Conservation (phyloP, 1,140 invertebrate species). For the Trypoxylus dichotomus region DNA sequence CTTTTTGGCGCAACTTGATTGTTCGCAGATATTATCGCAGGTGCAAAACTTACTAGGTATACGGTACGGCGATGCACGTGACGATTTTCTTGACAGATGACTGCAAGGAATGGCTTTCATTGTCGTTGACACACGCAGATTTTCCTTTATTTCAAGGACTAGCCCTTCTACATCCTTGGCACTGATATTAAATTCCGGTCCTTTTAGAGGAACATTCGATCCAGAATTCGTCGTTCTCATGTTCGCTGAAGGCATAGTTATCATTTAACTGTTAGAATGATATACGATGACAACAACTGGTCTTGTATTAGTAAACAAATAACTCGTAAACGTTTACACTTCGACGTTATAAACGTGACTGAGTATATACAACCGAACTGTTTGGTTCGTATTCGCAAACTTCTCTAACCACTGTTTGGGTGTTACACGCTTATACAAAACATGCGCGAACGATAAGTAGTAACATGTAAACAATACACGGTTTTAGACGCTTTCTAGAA, state of each 20-base stretch:
- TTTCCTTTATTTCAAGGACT: constrained; percentile 71
- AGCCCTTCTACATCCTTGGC: constrained; percentile 62
- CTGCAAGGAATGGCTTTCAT: constrained; percentile 48
- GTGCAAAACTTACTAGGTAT: constrained; percentile 55
- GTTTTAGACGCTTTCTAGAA: constrained; percentile 26
- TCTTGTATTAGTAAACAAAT: constrained; percentile 28
- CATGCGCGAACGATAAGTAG: constrained; percentile 45
- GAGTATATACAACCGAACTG: background rate
- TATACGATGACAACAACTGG: background rate
- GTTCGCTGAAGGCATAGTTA: constrained; percentile 50
- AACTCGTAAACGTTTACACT: constrained; percentile 12
- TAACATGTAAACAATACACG: constrained; percentile 43
- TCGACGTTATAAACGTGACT: constrained; percentile 28
- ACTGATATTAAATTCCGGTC: constrained; percentile 45
- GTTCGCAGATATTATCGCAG: constrained; percentile 53
- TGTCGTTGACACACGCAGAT: constrained; percentile 59
- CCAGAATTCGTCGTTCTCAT: constrained; percentile 41
- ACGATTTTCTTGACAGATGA: constrained; percentile 51
- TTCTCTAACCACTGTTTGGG: constrained; percentile 46
- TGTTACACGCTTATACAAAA: constrained; percentile 40
- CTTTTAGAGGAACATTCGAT: constrained; percentile 31
- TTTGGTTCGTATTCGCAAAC: constrained; percentile 30
- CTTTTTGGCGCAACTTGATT: constrained; percentile 47
- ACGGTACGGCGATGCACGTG: constrained; percentile 64
- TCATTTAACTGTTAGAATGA: constrained; percentile 27